phyloP scores from a whole-genome alignment of 37 sponge, comb jelly and placozoan species.

The Hormiphora californensis region DNA sequence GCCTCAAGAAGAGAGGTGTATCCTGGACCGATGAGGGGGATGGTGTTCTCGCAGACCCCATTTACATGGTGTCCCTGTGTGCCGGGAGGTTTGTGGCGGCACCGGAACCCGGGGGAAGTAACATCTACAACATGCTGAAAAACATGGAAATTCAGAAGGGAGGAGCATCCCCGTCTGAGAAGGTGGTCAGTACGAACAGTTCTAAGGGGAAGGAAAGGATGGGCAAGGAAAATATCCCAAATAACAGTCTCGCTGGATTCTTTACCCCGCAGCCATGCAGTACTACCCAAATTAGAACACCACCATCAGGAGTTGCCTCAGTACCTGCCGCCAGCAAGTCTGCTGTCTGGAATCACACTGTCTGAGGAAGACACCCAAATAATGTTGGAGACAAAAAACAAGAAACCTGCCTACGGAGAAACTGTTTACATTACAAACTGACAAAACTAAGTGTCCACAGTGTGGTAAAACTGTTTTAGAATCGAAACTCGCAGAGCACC shows the following conservation, averaged over 20 bases:
- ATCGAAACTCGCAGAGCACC: conserved; percentile 10
- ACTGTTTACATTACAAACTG: too few species aligned
- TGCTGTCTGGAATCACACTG: neutral
- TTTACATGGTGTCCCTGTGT: neutral
- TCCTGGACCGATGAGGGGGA: too few species aligned
- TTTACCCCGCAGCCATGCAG: neutral
- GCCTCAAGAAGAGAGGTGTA: neutral
- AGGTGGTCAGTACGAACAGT: neutral
- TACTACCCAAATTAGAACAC: neutral
- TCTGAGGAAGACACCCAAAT: conserved; percentile 1
- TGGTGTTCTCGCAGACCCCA: neutral
- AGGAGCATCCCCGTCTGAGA: too few species aligned
- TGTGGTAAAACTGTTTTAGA: neutral
- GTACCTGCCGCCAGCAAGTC: too few species aligned
- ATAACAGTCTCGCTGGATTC: conserved; percentile 19
- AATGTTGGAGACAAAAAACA: neutral
- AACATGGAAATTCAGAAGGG: neutral
- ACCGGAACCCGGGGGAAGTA: conserved; percentile 1
- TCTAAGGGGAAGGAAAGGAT: neutral
- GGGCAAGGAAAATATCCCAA: neutral
- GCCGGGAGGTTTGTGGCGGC: conserved; percentile 39
- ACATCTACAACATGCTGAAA: conserved; percentile 20
- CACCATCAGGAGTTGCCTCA: neutral
- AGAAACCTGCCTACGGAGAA: too few species aligned
- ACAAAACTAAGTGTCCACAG: neutral